Evolutionary conservation across 2,888 invertebrate species (phyloP), one percentile per base, ranked within the genome.

Genomic region (Stenoptilia bipunctidactyla): DNA sequence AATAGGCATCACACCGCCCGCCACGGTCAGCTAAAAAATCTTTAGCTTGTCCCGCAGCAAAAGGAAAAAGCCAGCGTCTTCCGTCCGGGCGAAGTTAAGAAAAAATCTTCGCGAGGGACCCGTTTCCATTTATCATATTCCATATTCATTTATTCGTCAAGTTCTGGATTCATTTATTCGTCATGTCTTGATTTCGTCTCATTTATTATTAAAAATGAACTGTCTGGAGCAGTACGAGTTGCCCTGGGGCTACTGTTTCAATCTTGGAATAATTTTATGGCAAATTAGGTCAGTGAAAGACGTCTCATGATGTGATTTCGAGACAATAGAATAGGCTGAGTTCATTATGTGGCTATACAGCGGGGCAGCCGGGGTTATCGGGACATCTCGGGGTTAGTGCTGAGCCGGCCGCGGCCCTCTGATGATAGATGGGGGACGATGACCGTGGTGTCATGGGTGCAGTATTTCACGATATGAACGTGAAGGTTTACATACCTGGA

Each of bases 121-220:
- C 72, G 65, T 70, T 71, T 70, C 76, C 82, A 83, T 83, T 83
- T 83, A 83, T 83, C 82, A 83, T 83, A 83, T 83, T 83, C 83
- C 82, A 83, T 83, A 83, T 83, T 83, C 83, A 83, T 83, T 83
- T 83, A 82, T 83, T 83, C 83, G 83, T 84, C 85, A 80, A 84
- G 84, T 85, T 79, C 83, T 82, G 80, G 83, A 83, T 83, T 85
- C 85, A 85, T 85, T 85, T 85, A 84, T 85, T 84, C 84, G 83
- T 83, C 84, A 80, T 77, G 80, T 83, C 83, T 83, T 84, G 84
- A 85, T 85, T 85, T 84, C 84, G 73, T 82, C 82, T 83, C 84
- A 84, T 85, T 85, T 85, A 83, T 83, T 85, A 85, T 84, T 85
- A 84, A 85, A 85, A 85, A 85, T 85, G 85, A 85, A 80, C 83